Evolutionary conservation across 2,797 vertebrate genomes (phyloP).

Genomic region (Crotalus adamanteus): DNA sequence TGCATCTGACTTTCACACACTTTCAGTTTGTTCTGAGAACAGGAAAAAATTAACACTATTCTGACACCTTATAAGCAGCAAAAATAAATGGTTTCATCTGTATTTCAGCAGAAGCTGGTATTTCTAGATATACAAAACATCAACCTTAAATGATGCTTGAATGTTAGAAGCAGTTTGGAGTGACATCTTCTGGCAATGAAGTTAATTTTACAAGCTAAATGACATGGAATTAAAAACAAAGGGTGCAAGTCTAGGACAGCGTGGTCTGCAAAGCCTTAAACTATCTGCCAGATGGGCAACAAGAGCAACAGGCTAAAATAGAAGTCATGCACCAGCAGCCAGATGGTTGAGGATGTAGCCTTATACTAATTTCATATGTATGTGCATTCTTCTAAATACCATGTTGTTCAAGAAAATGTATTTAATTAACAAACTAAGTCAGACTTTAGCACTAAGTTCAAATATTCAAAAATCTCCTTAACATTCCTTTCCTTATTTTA

Average conservation of each 20-base stretch:
- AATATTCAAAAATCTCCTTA: not conserved
- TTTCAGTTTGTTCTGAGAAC: not conserved
- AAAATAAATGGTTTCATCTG: conserved; percentile 59
- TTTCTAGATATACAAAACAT: conserved; percentile 23
- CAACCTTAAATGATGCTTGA: not conserved
- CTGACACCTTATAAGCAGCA: conserved; percentile 49
- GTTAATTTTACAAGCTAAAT: not conserved
- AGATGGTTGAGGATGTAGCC: not conserved
- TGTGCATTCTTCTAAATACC: not conserved
- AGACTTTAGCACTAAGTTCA: not conserved
- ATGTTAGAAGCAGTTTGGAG: not conserved
- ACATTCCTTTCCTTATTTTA: not conserved
- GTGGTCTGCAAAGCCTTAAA: not conserved
- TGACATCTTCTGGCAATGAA: not conserved
- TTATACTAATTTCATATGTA: not conserved
- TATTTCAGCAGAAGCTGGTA: conserved; percentile 45
- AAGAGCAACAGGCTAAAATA: not conserved
- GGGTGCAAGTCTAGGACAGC: not conserved
- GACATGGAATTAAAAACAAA: not conserved
- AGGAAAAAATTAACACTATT: conserved; percentile 30
- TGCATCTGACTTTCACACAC: conserved; percentile 6
- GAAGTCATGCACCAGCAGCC: not conserved
- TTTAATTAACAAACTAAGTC: not conserved
- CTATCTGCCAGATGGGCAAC: not conserved
- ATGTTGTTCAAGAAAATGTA: not conserved